Percentiles rank a stretch among this genome's conserved stretches.
These are phyloP conservation scores for Pangasius krempfi DNA, from an alignment of 2,797 vertebrate species.

Conservation along the genomic window DNA sequence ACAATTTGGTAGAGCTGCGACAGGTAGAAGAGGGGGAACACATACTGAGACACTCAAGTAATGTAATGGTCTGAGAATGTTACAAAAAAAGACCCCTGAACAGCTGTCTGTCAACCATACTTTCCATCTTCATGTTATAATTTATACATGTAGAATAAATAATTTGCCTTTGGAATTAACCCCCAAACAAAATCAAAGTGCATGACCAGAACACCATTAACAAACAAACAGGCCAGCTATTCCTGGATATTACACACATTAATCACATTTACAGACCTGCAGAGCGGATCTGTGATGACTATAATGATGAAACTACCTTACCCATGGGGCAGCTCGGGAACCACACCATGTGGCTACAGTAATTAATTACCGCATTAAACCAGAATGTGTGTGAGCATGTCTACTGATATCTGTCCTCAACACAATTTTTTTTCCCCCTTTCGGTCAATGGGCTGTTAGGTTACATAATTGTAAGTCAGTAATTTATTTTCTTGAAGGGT, in stretches of 20 bases:
- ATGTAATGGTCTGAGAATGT: background rate
- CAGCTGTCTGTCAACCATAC: background rate
- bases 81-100: background rate
- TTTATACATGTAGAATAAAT: constrained; percentile 28
- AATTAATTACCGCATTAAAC: constrained; percentile 49
- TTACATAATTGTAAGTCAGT: constrained; percentile 62
- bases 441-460: constrained; percentile 50
- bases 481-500: constrained; percentile 47
- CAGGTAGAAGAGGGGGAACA: background rate
- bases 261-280: constrained; percentile 66
- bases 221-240: constrained; percentile 39
- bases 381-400: constrained; percentile 34
- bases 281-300: constrained; percentile 59
- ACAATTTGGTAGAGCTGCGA: background rate
- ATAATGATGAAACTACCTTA: constrained; percentile 55
- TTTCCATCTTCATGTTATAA: background rate
- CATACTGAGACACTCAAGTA: background rate
- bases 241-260: constrained; percentile 67
- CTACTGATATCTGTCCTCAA: constrained; percentile 6
- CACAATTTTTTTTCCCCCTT: background rate
- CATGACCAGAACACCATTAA: constrained; percentile 41
- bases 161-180: background rate
- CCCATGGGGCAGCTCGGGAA: constrained; percentile 47
- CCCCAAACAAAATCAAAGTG: constrained; percentile 30
- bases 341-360: constrained; percentile 45